Evolutionary conservation across 2,797 vertebrate species (phyloP).

Genomic region (Megaceryle alcyon): DNA sequence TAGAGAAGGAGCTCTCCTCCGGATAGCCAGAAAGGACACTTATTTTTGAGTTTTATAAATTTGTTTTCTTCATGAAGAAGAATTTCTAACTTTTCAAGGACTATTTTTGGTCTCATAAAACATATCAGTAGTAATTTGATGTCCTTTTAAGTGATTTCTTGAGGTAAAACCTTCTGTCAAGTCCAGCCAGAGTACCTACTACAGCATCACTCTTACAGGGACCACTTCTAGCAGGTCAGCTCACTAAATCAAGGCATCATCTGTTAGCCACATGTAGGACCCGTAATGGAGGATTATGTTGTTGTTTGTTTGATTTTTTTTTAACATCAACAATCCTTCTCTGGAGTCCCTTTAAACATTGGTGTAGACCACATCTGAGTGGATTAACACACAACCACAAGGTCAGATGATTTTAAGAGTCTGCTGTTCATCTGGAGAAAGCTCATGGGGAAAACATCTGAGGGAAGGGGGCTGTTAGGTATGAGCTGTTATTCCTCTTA

Average conservation of each 20-base stretch:
- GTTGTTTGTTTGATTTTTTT: not conserved
- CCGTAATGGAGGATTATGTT: rapidly evolving
- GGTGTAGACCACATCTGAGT: not conserved
- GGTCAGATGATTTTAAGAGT: not conserved
- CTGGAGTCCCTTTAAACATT: not conserved
- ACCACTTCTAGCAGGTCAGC: not conserved
- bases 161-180: not conserved
- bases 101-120: not conserved
- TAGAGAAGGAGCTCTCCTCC: not conserved
- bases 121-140: not conserved
- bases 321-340: not conserved
- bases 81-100: not conserved
- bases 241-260: not conserved
- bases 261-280: not conserved
- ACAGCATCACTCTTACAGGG: not conserved
- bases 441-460: not conserved
- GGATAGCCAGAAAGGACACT: not conserved
- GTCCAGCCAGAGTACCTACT: not conserved
- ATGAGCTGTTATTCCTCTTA: not conserved
- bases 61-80: not conserved
- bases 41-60: not conserved
- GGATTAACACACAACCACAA: not conserved
- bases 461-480: not conserved
- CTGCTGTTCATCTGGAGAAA: not conserved
- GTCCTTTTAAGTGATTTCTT: not conserved